A percentile compares a stretch with the other conserved stretches of the same genome.
These are phyloP conservation scores for Gonatopus flavifemur DNA, from an alignment of 1,140 invertebrate species.

Conservation along the genomic window DNA sequence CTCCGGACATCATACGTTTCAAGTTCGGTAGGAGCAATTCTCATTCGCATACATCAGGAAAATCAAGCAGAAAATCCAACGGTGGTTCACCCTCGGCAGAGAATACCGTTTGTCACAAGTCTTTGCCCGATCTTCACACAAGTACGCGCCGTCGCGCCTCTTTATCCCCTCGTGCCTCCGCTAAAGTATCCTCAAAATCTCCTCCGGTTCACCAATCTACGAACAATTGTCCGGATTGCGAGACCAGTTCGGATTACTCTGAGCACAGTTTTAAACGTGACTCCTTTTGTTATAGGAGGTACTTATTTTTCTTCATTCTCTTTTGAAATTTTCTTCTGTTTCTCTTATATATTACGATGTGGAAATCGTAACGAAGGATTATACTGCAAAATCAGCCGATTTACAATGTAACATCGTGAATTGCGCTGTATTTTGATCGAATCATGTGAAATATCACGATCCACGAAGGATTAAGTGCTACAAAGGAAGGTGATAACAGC, in stretches of 20 bases:
- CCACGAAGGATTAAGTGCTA: no score
- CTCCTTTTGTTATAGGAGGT: conserved; percentile 51
- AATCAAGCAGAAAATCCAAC: conserved; percentile 41
- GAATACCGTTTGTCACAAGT: conserved; percentile 71
- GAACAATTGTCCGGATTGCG: conserved; percentile 52
- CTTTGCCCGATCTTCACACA: conserved; percentile 78
- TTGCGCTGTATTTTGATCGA: no score
- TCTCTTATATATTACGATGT: no score
- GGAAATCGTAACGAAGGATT: no score
- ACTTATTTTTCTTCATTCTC: conserved; percentile 10
- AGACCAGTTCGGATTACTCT: conserved; percentile 56
- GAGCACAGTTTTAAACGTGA: conserved; percentile 55
- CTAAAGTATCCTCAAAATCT: conserved; percentile 44
- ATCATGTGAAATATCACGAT: no score
- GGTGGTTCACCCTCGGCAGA: conserved; percentile 42
- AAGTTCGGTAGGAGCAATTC: conserved; percentile 66
- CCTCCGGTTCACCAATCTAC: conserved; percentile 37
- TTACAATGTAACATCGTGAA: no score
- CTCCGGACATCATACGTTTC: conserved; percentile 45
- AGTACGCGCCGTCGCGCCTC: conserved; percentile 63
- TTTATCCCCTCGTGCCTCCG: conserved; percentile 52
- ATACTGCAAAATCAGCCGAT: no score
- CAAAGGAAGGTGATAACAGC: no score
- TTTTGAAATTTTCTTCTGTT: conserved; percentile 5
- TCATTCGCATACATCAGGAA: conserved; percentile 64